A percentile compares a stretch with the other conserved stretches of the same genome.
phyloP scores from a whole-genome alignment of 2,888 invertebrate genomes.

The Gibbula magus region DNA sequence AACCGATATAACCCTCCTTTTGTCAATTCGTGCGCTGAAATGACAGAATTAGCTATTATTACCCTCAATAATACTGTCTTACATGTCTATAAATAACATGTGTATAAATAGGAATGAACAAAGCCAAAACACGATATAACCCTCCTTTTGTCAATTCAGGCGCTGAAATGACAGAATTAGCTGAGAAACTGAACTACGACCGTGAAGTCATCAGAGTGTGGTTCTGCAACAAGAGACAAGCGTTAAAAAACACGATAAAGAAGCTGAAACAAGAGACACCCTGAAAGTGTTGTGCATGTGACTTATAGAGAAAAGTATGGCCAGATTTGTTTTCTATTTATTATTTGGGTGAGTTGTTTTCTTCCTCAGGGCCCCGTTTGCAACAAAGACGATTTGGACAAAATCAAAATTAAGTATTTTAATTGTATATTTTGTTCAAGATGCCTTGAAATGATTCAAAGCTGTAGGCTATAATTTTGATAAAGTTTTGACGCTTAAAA shows the following conservation, averaged over 20 bases:
- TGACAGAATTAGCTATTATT: slow-evolving; percentile 94
- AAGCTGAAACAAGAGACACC: slow-evolving; percentile 69
- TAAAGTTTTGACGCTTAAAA: too few species aligned
- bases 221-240: slow-evolving; percentile 99
- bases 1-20: too few species aligned
- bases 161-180: slow-evolving; percentile 95
- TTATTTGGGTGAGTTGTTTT: background rate
- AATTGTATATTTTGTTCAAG: too few species aligned
- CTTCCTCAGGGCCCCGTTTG: background rate
- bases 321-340: slow-evolving; percentile 14
- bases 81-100: too few species aligned
- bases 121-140: too few species aligned
- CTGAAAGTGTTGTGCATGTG: background rate
- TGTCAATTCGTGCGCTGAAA: slow-evolving; percentile 88
- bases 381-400: too few species aligned
- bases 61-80: too few species aligned
- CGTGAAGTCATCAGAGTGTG: slow-evolving; percentile 98
- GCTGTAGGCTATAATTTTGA: too few species aligned
- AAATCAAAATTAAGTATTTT: too few species aligned
- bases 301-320: background rate
- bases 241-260: slow-evolving; percentile 94
- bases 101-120: too few species aligned
- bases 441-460: too few species aligned
- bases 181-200: slow-evolving; percentile 96
- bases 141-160: slow-evolving; percentile 81